Conservation (phyloP, 92 coral and sea anemone species). For the Metridium senile region DNA sequence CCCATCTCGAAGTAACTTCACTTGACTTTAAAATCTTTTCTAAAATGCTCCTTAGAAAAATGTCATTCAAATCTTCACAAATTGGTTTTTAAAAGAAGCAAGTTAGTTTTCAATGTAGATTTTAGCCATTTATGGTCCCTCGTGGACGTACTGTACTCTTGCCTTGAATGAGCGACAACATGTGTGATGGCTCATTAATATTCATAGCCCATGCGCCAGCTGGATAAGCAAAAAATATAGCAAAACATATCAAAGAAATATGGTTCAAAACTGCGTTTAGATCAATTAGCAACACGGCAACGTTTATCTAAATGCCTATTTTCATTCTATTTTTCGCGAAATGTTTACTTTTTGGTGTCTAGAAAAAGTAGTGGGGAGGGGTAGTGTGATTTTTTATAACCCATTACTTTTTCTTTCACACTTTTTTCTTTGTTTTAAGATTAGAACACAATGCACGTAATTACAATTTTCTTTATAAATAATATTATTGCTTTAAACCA, state of each 20-base stretch:
- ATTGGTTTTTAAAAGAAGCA: neutral
- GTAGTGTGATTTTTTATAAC: neutral
- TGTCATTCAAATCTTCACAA: neutral
- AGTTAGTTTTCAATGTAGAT: neutral
- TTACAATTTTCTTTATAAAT: neutral
- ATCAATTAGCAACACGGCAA: neutral
- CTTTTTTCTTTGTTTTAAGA: neutral
- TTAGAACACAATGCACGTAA: too few species aligned
- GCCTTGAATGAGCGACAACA: neutral
- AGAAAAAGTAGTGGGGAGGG: neutral
- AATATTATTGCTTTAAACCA: neutral
- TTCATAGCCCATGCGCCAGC: constrained; percentile 9
- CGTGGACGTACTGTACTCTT: neutral
- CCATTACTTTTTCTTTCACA: neutral
- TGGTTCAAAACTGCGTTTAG: neutral
- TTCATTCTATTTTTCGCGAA: neutral
- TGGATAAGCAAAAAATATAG: neutral
- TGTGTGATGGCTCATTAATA: constrained; percentile 1
- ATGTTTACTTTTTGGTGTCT: neutral
- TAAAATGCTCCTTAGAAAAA: neutral
- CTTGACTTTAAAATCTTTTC: neutral
- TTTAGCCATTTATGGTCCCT: neutral
- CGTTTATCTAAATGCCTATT: neutral
- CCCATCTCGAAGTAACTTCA: constrained; percentile 9
- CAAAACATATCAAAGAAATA: neutral